Conservation (phyloP, 1,140 invertebrate species). For the Heliothis subflexa region DNA sequence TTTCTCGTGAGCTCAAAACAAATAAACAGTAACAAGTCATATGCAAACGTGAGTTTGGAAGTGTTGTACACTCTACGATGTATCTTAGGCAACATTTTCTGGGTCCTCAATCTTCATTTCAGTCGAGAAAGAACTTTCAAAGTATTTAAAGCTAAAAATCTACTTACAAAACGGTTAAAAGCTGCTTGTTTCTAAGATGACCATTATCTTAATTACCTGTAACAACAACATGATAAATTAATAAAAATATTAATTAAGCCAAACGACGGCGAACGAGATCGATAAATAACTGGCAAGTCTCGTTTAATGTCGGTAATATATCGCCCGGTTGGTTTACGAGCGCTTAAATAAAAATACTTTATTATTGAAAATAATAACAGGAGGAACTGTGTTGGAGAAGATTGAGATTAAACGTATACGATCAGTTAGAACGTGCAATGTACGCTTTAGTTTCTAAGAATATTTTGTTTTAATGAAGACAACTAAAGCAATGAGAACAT, state of each 20-base stretch:
- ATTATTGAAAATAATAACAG: conserved; percentile 48
- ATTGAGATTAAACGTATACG: conserved; percentile 19
- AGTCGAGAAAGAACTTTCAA: too few relatives aligned
- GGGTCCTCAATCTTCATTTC: too few relatives aligned
- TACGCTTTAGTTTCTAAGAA: conserved; percentile 1
- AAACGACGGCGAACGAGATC: conserved; percentile 30
- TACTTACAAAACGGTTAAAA: conserved; percentile 3
- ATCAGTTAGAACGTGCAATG: conserved; percentile 3
- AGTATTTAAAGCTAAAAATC: background rate
- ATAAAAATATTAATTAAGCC: conserved; percentile 38
- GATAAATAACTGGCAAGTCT: conserved; percentile 41
- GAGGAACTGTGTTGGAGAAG: conserved; percentile 48
- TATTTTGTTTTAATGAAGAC: conserved; percentile 10
- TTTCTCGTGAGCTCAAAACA: conserved; percentile 32
- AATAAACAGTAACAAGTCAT: background rate
- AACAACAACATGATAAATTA: conserved; percentile 48
- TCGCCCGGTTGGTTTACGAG: conserved; percentile 29
- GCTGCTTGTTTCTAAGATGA: background rate
- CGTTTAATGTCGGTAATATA: conserved; percentile 38
- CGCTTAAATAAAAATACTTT: conserved; percentile 48
- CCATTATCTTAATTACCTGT: conserved; percentile 50
- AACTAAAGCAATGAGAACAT: background rate
- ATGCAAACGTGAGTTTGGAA: background rate
- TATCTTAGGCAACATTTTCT: too few relatives aligned
- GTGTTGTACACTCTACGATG: too few relatives aligned